Conservation (phyloP, 2,113 vertebrate species). For the Salvelinus alpinus region DNA sequence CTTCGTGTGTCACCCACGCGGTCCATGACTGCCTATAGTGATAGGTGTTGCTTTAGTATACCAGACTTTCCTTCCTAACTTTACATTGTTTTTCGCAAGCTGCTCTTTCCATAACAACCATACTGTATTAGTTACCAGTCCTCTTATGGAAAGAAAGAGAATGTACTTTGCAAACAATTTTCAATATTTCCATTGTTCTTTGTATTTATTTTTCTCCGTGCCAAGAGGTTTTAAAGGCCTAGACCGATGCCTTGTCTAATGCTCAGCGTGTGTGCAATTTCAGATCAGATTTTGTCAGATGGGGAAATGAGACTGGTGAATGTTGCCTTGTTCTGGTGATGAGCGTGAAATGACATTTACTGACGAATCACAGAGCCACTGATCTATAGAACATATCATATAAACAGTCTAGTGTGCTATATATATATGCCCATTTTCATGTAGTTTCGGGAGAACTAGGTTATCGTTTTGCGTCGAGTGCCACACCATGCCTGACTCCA, state of each 20-base stretch:
- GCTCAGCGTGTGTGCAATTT: conserved; percentile 8
- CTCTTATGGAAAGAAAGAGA: conserved; percentile 42
- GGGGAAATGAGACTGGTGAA: background rate
- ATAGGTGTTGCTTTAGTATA: conserved; percentile 36
- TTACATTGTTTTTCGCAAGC: conserved; percentile 39
- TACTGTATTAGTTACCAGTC: conserved; percentile 62
- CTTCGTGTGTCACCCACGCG: background rate
- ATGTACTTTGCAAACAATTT: conserved; percentile 58
- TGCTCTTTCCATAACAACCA: conserved; percentile 54
- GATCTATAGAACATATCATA: conserved; percentile 27
- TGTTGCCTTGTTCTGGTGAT: background rate
- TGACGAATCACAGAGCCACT: conserved; percentile 63
- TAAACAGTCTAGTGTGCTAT: conserved; percentile 31
- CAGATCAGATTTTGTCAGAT: background rate
- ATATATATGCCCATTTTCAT: conserved; percentile 56
- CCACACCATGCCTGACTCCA: conserved; percentile 16
- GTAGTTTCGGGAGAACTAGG: background rate
- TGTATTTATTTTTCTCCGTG: conserved; percentile 47
- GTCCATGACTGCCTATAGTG: conserved; percentile 21
- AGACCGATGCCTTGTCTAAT: conserved; percentile 60
- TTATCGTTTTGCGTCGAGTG: background rate
- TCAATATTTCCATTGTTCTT: conserved; percentile 30
- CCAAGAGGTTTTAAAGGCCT: conserved; percentile 64
- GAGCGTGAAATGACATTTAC: conserved; percentile 12
- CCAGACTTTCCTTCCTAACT: conserved; percentile 26